Conservation (phyloP, 2,113 vertebrate genomes). For the Naja naja region DNA sequence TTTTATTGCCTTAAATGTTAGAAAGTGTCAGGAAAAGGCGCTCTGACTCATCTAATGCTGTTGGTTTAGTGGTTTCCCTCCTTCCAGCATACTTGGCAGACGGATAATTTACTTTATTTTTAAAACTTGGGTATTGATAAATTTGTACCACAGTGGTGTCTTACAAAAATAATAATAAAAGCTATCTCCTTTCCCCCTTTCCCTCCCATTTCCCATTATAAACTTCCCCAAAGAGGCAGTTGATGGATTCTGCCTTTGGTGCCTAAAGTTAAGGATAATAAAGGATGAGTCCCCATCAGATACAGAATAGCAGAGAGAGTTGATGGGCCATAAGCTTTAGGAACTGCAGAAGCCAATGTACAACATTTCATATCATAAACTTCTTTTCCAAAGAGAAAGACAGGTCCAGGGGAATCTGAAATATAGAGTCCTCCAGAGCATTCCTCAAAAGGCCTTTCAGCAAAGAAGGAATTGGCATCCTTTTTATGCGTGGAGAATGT, state of each 20-base stretch:
- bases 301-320: background rate
- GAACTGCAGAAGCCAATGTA: constrained; percentile 13
- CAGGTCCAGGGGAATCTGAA: background rate
- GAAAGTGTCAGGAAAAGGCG: background rate
- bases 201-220: background rate
- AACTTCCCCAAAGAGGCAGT: background rate
- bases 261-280: background rate
- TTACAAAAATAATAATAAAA: background rate
- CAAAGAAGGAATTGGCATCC: background rate
- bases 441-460: background rate
- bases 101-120: background rate
- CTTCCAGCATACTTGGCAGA: background rate
- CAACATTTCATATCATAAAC: background rate
- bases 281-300: background rate
- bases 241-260: background rate
- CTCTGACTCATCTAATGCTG: constrained; percentile 2
- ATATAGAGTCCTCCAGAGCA: background rate
- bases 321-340: constrained; percentile 1
- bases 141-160: background rate
- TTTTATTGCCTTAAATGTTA: background rate
- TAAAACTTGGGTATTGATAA: background rate
- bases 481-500: background rate
- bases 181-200: background rate
- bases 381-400: background rate
- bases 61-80: background rate